Base-by-base conservation (phyloP, 1,140 invertebrate genomes). In the Helicoverpa zea region DNA sequence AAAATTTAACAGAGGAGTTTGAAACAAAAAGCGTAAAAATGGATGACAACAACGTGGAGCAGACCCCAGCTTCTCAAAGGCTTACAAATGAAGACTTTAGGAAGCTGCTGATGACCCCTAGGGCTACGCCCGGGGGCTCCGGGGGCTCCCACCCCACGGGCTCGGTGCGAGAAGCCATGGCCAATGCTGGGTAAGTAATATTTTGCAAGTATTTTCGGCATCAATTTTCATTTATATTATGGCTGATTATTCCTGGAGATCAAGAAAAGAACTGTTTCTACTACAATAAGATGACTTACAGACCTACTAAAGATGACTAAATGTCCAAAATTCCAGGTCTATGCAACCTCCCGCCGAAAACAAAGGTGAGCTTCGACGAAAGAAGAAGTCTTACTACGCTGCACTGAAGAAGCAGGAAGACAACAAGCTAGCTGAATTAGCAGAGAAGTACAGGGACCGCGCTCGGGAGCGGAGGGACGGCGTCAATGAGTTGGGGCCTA, bases 31-130 rank as follows among this genome's bases (percentile, higher is more conserved):
- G 4, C 59, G 1, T 75, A 68, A 89, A 80, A 58, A 94, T 94
- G 92, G 94, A 95, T 74, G 92, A 94, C 29, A 87, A 92, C 63
- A 87, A 88, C 81, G 95, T 94, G 75, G 95, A 95, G 79, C 93
- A 95, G 79, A 95, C 94, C 59, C 96, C 95, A 77, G 96, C 92
- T 83, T 98, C 96, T 87, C 97, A 94, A 94, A 96, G 97, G 58
- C 94, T 99, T 70, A 99, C 98, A 10, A 99, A 99, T 96, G 99
- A 99, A 91, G 99, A 99, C 94, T 99, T 99, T 89, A 96, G 99
- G 35, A 99, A 99, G 90, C 94, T 99, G 13, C 94, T 99, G 78
- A 99, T 99, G 98, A 99, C 99, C 0, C 99, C 99, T 0, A 96
- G 98, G 68, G 94, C 97, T 11, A 97, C 97, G 0, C 96, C 96